These are phyloP conservation scores for Drosophila robusta DNA, from an alignment of 2,888 invertebrate genomes.

Conservation along the genomic window DNA sequence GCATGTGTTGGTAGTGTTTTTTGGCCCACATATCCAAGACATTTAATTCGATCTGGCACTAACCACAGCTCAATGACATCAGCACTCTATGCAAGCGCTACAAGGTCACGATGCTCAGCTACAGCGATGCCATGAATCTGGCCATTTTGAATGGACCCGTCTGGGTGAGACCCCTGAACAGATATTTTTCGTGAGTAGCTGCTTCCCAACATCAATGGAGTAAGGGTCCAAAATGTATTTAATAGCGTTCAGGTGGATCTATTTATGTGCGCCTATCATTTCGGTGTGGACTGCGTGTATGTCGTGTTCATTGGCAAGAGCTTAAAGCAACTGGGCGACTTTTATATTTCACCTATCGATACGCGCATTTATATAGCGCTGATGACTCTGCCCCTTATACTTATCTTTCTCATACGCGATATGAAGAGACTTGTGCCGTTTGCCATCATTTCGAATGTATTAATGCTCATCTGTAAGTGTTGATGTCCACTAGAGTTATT, in stretches of 20 bases:
- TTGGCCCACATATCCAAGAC: neutral
- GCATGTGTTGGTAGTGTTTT: slow-evolving; percentile 88
- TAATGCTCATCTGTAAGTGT: slow-evolving; percentile 88
- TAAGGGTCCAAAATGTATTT: neutral
- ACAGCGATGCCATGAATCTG: slow-evolving; percentile 92
- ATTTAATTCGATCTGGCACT: neutral
- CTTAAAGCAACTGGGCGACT: slow-evolving; percentile 90
- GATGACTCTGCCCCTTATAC: slow-evolving; percentile 88
- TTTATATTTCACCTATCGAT: slow-evolving; percentile 85
- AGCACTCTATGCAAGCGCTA: slow-evolving; percentile 86
- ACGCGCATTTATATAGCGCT: slow-evolving; percentile 85
- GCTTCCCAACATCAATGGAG: neutral
- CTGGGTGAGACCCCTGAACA: slow-evolving; percentile 87
- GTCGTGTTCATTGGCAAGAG: slow-evolving; percentile 96
- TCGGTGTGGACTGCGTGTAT: slow-evolving; percentile 99
- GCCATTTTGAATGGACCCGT: slow-evolving; percentile 91
- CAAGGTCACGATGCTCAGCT: slow-evolving; percentile 90
- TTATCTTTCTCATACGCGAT: slow-evolving; percentile 90
- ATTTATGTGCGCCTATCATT: slow-evolving; percentile 93
- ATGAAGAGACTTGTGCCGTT: slow-evolving; percentile 94
- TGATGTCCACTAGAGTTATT: neutral
- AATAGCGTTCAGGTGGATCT: slow-evolving; percentile 89
- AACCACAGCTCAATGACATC: slow-evolving; percentile 62
- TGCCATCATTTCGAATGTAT: slow-evolving; percentile 94
- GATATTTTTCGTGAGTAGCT: slow-evolving; percentile 83